Percentiles rank a stretch among this genome's conserved stretches.
phyloP scores from a whole-genome alignment of 1,140 invertebrate species.

The Macrocentrus cingulum region DNA sequence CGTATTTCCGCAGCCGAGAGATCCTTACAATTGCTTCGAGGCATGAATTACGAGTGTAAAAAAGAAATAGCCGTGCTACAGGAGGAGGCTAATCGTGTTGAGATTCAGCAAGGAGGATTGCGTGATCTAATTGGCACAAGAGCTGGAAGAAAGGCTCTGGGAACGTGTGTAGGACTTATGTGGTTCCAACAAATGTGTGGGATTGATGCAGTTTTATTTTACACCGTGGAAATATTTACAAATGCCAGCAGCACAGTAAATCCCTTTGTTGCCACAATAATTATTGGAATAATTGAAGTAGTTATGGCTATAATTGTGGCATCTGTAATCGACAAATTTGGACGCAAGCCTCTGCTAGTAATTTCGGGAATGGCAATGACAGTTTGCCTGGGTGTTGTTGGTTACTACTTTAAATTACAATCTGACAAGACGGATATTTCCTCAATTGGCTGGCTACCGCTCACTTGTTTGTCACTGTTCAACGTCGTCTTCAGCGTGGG shows the following conservation, averaged over 20 bases:
- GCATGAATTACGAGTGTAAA: conserved; percentile 65
- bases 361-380: conserved; percentile 58
- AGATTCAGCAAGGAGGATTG: conserved; percentile 42
- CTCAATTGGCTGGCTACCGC: conserved; percentile 54
- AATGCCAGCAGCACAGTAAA: conserved; percentile 62
- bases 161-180: conserved; percentile 59
- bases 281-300: conserved; percentile 66
- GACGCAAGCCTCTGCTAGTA: conserved; percentile 64
- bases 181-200: conserved; percentile 68
- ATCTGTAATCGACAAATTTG: conserved; percentile 63
- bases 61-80: conserved; percentile 61
- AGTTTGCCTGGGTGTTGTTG: conserved; percentile 59
- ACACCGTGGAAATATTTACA: conserved; percentile 68
- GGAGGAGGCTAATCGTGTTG: conserved; percentile 62
- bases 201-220: conserved; percentile 71
- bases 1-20: conserved; percentile 31
- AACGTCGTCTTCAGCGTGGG: conserved; percentile 60
- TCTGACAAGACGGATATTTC: conserved; percentile 43
- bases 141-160: conserved; percentile 58
- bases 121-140: conserved; percentile 45
- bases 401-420: conserved; percentile 62
- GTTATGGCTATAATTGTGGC: conserved; percentile 60
- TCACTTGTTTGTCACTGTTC: conserved; percentile 53
- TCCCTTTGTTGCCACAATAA: conserved; percentile 64
- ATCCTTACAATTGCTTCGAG: conserved; percentile 65